Evolutionary conservation across 92 coral and sea anemone species (phyloP), one percentile per base, ranked within the genome.

Genomic region (Pocillopora meandrina): DNA sequence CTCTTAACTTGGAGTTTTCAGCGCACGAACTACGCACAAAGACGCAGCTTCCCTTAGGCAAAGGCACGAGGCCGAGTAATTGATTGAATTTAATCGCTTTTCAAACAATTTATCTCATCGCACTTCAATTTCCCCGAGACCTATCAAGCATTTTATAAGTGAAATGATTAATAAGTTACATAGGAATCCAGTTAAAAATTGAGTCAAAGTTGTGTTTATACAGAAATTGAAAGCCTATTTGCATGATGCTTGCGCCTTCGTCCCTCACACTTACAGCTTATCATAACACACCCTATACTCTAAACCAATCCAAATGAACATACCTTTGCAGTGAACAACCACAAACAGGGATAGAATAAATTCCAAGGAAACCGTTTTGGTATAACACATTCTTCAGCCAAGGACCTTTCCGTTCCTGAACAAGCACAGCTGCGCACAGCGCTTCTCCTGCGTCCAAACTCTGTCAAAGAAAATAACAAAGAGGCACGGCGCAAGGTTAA

Each of bases 321-420:
- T 83, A 83, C 86, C 86, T 83, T 83, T 65, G 64, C 80, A 49
- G 21, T 83, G 74, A 74, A 83, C 86, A 18, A 52, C 79, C 80
- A 55, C 80, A 83, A 83, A 62, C 18, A 83, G 80, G 56, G 72
- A 83, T 62, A 83, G 64, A 74, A 64, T 56, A 16, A 83, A 83
- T 83, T 74, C 86, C 86, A 83, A 26, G 65, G 74, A 73, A 68
- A 83, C 65, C 49, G 65, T 62, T 64, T 75, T 83, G 73, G 74
- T 65, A 47, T 21, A 33, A 63, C 64, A 63, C 80, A 83, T 83
- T 83, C 74, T 83, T 83, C 65, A 21, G 74, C 75, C 34, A 49
- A 74, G 70, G 52, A 56, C 63, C 16, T 82, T 71, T 73, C 71
- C 59, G 86, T 36, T 19, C 42, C 19, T 65, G 33, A 61, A 59